A percentile compares a stretch with the other conserved stretches of the same genome.
These are phyloP conservation scores for Peromyscus polionotus DNA, from an alignment of 2,113 vertebrate genomes.

Conservation along the genomic window DNA sequence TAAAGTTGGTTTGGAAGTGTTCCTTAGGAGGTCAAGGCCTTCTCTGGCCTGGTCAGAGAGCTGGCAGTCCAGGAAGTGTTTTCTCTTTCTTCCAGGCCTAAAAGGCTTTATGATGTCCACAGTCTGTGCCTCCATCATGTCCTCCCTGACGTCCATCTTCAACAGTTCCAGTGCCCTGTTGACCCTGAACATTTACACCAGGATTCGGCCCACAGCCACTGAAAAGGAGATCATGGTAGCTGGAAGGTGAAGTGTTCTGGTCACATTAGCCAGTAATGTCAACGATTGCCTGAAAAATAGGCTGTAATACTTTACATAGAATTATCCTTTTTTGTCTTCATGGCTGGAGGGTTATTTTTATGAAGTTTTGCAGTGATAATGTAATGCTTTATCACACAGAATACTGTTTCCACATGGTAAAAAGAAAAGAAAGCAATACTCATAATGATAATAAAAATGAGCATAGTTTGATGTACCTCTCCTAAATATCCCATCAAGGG, in stretches of 20 bases:
- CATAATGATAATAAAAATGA: neutral
- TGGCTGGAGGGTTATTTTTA: neutral
- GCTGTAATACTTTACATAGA: neutral
- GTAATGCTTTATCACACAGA: constrained; percentile 31
- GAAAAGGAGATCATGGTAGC: constrained; percentile 65
- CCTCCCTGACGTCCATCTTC: constrained; percentile 45
- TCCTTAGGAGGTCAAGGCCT: neutral
- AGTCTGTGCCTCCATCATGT: constrained; percentile 49
- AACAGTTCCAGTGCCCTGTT: constrained; percentile 57
- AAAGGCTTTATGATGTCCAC: constrained; percentile 60
- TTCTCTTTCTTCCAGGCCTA: constrained; percentile 36
- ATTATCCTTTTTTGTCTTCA: neutral
- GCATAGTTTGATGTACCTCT: neutral
- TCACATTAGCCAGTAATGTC: neutral
- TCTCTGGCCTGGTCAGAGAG: neutral
- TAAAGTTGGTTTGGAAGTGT: neutral
- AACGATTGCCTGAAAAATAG: too few species aligned
- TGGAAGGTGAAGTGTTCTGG: constrained; percentile 50
- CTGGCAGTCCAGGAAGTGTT: neutral
- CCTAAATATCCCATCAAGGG: neutral
- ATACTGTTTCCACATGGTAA: neutral
- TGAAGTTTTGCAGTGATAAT: neutral
- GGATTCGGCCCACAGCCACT: constrained; percentile 31
- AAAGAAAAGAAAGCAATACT: neutral
- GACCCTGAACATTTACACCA: constrained; percentile 68